These are phyloP conservation scores for Buphagus erythrorhynchus DNA, from an alignment of 2,797 vertebrate genomes.

Conservation along the genomic window DNA sequence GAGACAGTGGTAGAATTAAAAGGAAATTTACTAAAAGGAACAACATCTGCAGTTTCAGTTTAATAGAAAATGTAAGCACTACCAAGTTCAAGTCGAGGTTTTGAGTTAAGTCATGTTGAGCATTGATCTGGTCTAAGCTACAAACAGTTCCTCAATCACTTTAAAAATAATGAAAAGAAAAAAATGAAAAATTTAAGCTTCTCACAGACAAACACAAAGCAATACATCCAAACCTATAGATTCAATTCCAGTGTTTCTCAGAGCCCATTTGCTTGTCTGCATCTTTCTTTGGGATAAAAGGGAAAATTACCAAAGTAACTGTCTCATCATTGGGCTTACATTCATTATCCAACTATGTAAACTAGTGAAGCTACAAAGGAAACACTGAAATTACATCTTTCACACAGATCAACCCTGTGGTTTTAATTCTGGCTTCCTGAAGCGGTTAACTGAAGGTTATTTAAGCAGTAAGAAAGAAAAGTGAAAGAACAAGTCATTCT, in stretches of 20 bases:
- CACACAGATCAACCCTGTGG: neutral
- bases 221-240: neutral
- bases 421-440: neutral
- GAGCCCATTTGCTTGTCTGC: neutral
- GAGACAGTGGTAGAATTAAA: neutral
- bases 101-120: accelerated
- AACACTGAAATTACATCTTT: neutral
- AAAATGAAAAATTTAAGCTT: neutral
- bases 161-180: neutral
- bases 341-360: neutral
- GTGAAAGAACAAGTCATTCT: neutral
- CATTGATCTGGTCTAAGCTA: neutral
- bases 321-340: neutral
- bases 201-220: neutral
- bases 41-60: neutral
- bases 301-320: neutral
- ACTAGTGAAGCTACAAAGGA: neutral
- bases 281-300: neutral
- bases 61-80: neutral
- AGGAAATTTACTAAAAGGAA: neutral
- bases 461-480: neutral
- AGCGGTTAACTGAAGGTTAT: neutral
- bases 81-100: neutral
- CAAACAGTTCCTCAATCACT: neutral
- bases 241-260: neutral